These are phyloP conservation scores for Athetis lepigone DNA, from an alignment of 2,888 invertebrate genomes.

Conservation along the genomic window DNA sequence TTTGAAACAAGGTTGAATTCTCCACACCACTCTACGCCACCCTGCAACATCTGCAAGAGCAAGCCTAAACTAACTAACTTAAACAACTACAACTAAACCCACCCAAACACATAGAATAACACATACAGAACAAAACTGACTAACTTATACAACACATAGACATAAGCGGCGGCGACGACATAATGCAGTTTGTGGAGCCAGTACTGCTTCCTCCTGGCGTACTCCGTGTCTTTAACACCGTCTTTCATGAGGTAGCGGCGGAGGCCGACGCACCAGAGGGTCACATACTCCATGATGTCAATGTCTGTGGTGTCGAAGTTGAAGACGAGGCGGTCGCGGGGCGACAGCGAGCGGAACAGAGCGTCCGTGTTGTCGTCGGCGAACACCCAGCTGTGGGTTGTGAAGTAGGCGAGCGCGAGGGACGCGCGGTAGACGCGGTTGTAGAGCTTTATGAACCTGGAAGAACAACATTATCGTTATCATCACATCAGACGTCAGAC, in stretches of 20 bases:
- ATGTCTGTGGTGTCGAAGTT: conserved; percentile 63
- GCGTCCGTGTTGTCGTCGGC: conserved; percentile 51
- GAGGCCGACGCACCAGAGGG: conserved; percentile 57
- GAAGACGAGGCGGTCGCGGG: conserved; percentile 57
- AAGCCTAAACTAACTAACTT: too few relatives aligned
- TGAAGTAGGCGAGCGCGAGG: conserved; percentile 56
- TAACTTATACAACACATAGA: conserved; percentile 42
- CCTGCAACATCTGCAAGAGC: too few relatives aligned
- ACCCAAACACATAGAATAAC: not conserved
- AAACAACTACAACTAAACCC: not conserved
- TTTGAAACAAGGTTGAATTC: too few relatives aligned
- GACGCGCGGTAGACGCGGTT: conserved; percentile 58
- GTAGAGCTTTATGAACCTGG: conserved; percentile 63
- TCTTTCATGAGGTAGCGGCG: conserved; percentile 63
- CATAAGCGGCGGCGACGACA: conserved; percentile 18
- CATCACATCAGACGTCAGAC: too few relatives aligned
- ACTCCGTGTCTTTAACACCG: conserved; percentile 51
- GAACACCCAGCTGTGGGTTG: conserved; percentile 60
- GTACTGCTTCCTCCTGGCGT: conserved; percentile 49
- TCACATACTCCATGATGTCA: conserved; percentile 54
- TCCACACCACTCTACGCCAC: too few relatives aligned
- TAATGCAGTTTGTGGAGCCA: conserved; percentile 51
- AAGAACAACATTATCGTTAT: conserved; percentile 16
- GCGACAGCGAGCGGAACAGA: conserved; percentile 38
- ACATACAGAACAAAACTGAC: not conserved